Evolutionary conservation across 2,888 invertebrate genomes (phyloP).

Genomic region (Protonemura montana): DNA sequence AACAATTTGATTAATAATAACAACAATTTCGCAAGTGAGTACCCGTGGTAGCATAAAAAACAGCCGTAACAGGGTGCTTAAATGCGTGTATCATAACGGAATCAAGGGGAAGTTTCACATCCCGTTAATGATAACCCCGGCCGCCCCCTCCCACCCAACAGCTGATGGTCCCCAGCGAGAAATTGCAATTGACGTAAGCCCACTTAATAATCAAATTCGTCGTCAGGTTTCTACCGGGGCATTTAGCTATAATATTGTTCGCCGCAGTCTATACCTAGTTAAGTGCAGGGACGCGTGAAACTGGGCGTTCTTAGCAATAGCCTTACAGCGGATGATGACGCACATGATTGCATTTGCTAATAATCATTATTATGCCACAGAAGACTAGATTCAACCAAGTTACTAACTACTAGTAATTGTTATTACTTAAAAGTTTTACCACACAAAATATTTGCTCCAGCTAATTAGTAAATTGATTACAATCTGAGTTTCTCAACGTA

Average conservation of each 20-base stretch:
- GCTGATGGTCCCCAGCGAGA: not conserved
- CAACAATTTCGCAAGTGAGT: not conserved
- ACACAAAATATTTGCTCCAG: constrained; percentile 29
- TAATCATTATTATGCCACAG: not conserved
- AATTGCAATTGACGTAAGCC: not conserved
- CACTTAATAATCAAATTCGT: not conserved
- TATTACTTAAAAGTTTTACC: constrained; percentile 23
- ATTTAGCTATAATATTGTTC: not conserved
- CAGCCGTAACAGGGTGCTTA: not conserved
- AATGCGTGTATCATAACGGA: not conserved
- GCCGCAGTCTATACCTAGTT: not conserved
- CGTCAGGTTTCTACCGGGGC: not conserved
- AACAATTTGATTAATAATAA: not conserved
- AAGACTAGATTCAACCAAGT: constrained; percentile 36
- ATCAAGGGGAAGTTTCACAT: not conserved
- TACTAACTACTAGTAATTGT: constrained; percentile 37
- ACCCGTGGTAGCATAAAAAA: not conserved
- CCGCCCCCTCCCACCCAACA: not conserved
- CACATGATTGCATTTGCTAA: not conserved
- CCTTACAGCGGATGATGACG: not conserved
- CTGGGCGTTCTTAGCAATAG: not conserved
- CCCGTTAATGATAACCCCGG: not conserved
- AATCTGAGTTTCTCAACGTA: not conserved
- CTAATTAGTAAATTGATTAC: constrained; percentile 40
- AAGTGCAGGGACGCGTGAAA: not conserved